Conservation (phyloP, 1,140 invertebrate genomes). For the Sipha flava region DNA sequence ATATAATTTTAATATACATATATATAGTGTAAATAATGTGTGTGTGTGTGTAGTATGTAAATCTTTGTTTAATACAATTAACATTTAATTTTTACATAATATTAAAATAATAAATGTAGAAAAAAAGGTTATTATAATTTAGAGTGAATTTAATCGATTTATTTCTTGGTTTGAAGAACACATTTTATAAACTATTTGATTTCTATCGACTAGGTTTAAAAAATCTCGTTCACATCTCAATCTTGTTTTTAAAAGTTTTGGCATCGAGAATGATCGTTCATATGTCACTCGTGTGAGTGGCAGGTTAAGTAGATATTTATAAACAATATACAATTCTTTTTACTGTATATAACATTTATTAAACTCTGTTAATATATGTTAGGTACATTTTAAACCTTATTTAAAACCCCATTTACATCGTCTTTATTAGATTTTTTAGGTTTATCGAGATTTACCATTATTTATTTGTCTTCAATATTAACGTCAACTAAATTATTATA, state of each 20-base stretch:
- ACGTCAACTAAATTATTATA: neutral
- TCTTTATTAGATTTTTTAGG: neutral
- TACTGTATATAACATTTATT: neutral
- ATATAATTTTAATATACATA: no score
- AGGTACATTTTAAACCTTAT: neutral
- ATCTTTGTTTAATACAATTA: no score
- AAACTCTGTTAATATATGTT: neutral
- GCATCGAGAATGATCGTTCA: neutral
- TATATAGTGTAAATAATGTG: no score
- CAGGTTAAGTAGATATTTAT: neutral
- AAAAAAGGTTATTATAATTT: no score
- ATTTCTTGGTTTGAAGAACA: neutral
- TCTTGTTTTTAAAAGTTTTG: neutral
- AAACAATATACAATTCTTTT: neutral
- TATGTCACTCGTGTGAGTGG: neutral
- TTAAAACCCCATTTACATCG: neutral
- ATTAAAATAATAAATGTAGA: no score
- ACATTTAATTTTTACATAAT: no score
- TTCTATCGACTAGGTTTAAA: neutral
- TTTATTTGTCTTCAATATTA: no score
- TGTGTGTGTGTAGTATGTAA: no score
- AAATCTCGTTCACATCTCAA: neutral
- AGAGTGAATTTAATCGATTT: neutral
- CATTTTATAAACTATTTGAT: constrained; percentile 3
- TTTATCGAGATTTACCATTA: neutral